These are phyloP conservation scores for Cepaea hortensis DNA, from an alignment of 2,888 invertebrate species.

Conservation along the genomic window DNA sequence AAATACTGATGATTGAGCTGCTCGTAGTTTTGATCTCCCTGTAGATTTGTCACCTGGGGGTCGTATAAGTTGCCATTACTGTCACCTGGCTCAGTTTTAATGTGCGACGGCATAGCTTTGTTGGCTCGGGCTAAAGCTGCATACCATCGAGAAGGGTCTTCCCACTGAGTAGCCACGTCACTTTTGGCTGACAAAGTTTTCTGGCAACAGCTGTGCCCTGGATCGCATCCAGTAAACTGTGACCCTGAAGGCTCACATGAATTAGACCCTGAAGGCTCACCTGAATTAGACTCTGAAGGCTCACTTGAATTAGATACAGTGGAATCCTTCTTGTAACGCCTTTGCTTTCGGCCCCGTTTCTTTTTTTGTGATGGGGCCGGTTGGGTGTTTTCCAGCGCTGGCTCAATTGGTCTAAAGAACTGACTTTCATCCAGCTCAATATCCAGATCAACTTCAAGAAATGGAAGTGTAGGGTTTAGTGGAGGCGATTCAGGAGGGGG, in stretches of 20 bases:
- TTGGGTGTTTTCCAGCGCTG: neutral
- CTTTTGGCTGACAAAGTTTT: neutral
- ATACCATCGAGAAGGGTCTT: neutral
- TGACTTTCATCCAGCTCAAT: neutral
- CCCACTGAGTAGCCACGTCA: conserved; percentile 14
- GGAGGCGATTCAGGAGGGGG: conserved; percentile 2
- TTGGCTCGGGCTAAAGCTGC: neutral
- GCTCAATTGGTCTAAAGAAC: neutral
- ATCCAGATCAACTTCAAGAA: neutral
- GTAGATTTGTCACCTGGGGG: no score
- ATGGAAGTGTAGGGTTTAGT: neutral
- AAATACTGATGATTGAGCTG: no score
- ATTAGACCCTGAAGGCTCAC: neutral
- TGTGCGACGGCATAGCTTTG: neutral
- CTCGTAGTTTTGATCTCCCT: no score
- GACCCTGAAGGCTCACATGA: neutral
- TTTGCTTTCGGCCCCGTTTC: neutral
- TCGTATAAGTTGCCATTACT: neutral
- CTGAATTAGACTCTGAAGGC: neutral
- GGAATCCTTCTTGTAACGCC: neutral
- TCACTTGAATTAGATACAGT: neutral
- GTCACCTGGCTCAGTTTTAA: neutral
- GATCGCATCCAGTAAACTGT: neutral
- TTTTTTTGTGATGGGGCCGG: neutral
- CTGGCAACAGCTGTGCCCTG: neutral